Conservation (phyloP, 1,140 invertebrate species). For the Bombus superbus region DNA sequence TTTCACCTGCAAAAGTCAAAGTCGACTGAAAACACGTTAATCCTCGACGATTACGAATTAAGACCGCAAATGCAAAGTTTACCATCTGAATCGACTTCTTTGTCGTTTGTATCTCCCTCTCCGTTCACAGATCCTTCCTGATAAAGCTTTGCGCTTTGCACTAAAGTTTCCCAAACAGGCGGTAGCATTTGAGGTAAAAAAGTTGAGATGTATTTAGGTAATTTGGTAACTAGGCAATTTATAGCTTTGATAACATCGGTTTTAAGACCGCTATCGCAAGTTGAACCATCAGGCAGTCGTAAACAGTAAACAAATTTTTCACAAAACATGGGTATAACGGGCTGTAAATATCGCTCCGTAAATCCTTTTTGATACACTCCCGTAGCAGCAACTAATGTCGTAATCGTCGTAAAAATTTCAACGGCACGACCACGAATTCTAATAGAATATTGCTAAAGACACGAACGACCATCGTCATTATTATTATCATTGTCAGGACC, state of each 20-base stretch:
- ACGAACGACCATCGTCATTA: not conserved
- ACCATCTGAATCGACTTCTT: conserved; percentile 84
- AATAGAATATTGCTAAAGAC: conserved; percentile 84
- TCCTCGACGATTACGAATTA: not conserved
- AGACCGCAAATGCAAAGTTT: conserved; percentile 42
- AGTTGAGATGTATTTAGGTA: conserved; percentile 86
- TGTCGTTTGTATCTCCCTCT: conserved; percentile 79
- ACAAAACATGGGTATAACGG: conserved; percentile 88
- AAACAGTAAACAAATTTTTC: conserved; percentile 87
- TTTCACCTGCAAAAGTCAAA: conserved; percentile 84
- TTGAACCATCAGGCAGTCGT: conserved; percentile 84
- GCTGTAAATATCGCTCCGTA: conserved; percentile 85
- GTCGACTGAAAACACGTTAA: conserved; percentile 4
- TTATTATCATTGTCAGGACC: not conserved
- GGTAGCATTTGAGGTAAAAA: conserved; percentile 87
- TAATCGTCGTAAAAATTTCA: conserved; percentile 87
- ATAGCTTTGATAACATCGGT: conserved; percentile 90
- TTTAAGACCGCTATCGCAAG: conserved; percentile 87
- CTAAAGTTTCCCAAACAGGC: conserved; percentile 89
- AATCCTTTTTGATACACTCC: conserved; percentile 84
- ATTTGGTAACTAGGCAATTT: conserved; percentile 85
- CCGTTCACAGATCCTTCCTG: conserved; percentile 85
- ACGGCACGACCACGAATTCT: conserved; percentile 86
- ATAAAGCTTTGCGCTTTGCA: conserved; percentile 87
- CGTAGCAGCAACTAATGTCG: conserved; percentile 84